Evolutionary conservation across 2,797 vertebrate genomes (phyloP), one percentile per base, ranked within the genome.

Genomic region (Menidia menidia): DNA sequence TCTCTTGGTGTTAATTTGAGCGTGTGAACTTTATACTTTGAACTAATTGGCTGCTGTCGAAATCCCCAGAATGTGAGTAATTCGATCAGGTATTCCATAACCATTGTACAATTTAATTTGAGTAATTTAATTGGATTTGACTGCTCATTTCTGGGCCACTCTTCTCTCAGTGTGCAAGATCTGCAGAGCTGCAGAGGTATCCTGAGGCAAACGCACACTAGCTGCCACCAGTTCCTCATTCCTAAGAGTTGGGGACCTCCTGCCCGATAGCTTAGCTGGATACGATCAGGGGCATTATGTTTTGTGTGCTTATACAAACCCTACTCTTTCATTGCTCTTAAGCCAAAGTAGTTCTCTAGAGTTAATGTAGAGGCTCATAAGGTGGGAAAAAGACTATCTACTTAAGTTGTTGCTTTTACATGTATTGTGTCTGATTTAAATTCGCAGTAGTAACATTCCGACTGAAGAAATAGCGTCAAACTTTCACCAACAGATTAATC

Each of bases 91-190:
- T 93, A 89, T 92, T 92, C 91, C 92, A 91, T 92, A 93, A 92
- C 91, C 89, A 93, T 93, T 93, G 91, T 88, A 92, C 91, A 92
- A 92, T 93, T 93, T 92, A 91, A 91, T 93, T 93, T 91, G 80
- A 91, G 88, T 88, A 87, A 92, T 92, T 92, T 92, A 93, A 93
- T 93, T 92, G 90, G 92, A 92, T 90, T 90, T 92, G 92, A 93
- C 91, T 93, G 90, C 88, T 93, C 87, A 92, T 93, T 93, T 93
- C 90, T 92, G 90, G 90, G 89, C 91, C 89, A 90, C 88, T 93
- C 87, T 89, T 85, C 83, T 84, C 86, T 93, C 91, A 91, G 88
- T 93, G 92, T 91, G 89, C 89, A 92, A 89, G 83, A 89, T 91
- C 87, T 88, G 90, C 90, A 82, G 83, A 88, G 87, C 88, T 83